A percentile compares a stretch with the other conserved stretches of the same genome.
These are phyloP conservation scores for Holocentrus rufus DNA, from an alignment of 2,797 vertebrate species.

Conservation along the genomic window DNA sequence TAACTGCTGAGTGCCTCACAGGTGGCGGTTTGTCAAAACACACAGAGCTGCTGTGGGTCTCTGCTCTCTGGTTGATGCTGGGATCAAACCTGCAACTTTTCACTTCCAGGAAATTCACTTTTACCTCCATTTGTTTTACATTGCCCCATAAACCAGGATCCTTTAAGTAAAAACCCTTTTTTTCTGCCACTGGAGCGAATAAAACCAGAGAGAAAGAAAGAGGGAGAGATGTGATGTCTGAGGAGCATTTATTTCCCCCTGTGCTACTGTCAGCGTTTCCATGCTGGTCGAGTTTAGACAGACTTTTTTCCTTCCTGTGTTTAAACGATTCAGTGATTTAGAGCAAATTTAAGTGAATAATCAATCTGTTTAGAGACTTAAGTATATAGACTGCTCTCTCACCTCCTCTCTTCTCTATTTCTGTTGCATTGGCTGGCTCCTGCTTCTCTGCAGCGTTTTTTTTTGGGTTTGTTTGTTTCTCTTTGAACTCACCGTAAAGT, in stretches of 20 bases:
- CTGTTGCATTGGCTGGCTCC: not conserved
- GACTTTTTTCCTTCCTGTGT: not conserved
- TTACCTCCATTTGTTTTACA: too few relatives aligned
- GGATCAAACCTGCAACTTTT: conserved; percentile 39
- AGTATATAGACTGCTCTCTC: not conserved
- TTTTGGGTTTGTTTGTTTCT: not conserved
- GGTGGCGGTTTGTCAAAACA: too few relatives aligned
- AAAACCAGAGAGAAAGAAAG: not conserved
- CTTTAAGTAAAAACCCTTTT: not conserved
- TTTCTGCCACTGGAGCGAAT: conserved; percentile 10
- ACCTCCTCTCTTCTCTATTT: not conserved
- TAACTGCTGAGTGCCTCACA: too few relatives aligned
- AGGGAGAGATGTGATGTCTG: not conserved
- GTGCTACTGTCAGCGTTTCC: not conserved
- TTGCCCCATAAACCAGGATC: too few relatives aligned
- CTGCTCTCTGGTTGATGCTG: too few relatives aligned
- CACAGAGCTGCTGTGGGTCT: too few relatives aligned
- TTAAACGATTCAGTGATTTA: too few relatives aligned
- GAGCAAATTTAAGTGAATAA: not conserved
- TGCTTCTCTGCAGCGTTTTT: not conserved
- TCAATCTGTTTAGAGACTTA: conserved; percentile 2
- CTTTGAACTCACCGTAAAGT: not conserved
- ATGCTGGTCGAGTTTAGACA: not conserved
- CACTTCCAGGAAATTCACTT: not conserved
- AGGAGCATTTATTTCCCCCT: not conserved